Evolutionary conservation across 2,797 vertebrate genomes (phyloP).

Genomic region (Acipenser oxyrinchus): DNA sequence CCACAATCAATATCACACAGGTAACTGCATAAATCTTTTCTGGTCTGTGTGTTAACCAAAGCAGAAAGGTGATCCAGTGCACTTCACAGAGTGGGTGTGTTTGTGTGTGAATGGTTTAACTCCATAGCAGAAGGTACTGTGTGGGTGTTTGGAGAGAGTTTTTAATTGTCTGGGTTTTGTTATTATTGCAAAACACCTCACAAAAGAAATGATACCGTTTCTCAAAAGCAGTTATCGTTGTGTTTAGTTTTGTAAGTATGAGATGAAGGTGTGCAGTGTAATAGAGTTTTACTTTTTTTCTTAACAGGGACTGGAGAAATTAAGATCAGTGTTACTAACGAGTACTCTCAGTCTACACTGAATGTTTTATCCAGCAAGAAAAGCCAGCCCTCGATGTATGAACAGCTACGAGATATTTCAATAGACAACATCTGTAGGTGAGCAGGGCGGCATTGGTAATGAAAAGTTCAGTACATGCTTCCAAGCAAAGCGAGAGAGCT

Average conservation of each 20-base stretch:
- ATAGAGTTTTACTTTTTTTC: not conserved
- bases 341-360: slow-evolving; percentile 86
- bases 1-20: slow-evolving; percentile 84
- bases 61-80: no score
- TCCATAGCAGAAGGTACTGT: no score
- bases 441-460: not conserved
- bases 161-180: not conserved
- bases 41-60: no score
- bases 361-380: slow-evolving; percentile 71
- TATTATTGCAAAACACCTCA: not conserved
- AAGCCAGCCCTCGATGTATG: slow-evolving; percentile 90
- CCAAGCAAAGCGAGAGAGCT: no score
- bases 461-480: no score
- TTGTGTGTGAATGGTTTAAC: no score
- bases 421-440: slow-evolving; percentile 98
- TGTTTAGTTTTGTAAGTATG: no score
- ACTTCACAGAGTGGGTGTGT: no score
- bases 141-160: no score
- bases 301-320: slow-evolving; percentile 76
- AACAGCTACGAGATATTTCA: slow-evolving; percentile 92
- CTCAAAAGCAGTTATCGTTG: no score
- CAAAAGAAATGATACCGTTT: not conserved
- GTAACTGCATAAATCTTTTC: slow-evolving; percentile 42
- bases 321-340: slow-evolving; percentile 93
- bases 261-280: no score